Percentiles rank a stretch among this genome's conserved stretches.
Conservation (phyloP, 1,140 invertebrate species). For the Euwallacea fornicatus region DNA sequence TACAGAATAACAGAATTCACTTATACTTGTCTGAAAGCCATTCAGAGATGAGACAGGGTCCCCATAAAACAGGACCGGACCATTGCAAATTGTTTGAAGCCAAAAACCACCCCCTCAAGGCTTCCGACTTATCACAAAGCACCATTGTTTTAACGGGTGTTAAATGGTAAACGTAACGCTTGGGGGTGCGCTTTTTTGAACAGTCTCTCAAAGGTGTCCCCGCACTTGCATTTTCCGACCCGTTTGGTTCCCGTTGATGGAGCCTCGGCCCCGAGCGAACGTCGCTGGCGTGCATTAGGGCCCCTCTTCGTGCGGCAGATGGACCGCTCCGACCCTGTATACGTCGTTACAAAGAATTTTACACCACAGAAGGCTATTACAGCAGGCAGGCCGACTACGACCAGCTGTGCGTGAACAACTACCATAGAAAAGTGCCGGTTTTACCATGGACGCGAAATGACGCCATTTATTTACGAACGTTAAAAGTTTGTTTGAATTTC, state of each 20-base stretch:
- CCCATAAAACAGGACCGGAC: neutral
- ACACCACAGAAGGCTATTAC: constrained; percentile 24
- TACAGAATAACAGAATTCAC: neutral
- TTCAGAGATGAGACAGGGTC: neutral
- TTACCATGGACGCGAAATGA: neutral
- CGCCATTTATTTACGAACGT: constrained; percentile 3
- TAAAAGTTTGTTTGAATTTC: constrained; percentile 19
- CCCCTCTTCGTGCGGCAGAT: no score
- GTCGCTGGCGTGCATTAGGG: no score
- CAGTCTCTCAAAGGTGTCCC: no score
- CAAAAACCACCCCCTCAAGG: no score
- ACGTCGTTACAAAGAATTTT: constrained; percentile 19
- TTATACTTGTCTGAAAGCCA: neutral
- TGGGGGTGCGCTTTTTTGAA: no score
- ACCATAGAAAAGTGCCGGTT: neutral
- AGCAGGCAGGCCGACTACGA: constrained; percentile 14
- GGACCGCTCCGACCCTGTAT: constrained; percentile 17
- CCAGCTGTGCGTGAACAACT: constrained; percentile 24
- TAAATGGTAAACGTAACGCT: no score
- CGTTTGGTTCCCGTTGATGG: no score
- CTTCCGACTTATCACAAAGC: no score
- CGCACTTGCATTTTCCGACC: no score
- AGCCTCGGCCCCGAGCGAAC: no score
- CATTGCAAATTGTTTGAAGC: no score
- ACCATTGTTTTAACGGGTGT: no score